Evolutionary conservation across 2,113 vertebrate genomes (phyloP).

Genomic region (Gymnogyps californianus): DNA sequence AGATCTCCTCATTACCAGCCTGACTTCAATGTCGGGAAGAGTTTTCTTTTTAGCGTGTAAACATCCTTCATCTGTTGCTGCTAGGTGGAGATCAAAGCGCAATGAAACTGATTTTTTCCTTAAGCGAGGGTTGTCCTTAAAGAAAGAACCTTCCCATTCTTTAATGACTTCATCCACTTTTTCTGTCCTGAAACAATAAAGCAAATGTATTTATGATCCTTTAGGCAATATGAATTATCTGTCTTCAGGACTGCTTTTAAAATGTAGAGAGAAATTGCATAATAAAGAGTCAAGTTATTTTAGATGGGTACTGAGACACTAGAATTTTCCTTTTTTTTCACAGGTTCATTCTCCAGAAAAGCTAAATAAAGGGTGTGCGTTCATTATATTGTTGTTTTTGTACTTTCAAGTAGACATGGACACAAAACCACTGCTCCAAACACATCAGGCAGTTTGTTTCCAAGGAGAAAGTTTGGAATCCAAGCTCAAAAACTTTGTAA

Average conservation of each 20-base stretch:
- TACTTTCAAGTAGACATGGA: not conserved
- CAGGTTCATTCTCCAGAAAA: not conserved
- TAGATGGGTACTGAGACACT: not conserved
- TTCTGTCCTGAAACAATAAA: constrained; percentile 85
- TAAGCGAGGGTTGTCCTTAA: constrained; percentile 94
- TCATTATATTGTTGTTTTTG: not conserved
- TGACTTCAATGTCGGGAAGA: constrained; percentile 90
- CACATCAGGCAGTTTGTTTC: constrained; percentile 3
- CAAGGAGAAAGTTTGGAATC: constrained; percentile 27
- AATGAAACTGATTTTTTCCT: constrained; percentile 95
- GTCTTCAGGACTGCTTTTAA: not conserved
- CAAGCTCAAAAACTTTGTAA: not conserved
- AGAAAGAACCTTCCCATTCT: constrained; percentile 98
- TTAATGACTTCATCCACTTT: constrained; percentile 95
- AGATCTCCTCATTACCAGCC: constrained; percentile 92
- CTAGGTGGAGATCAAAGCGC: constrained; percentile 94
- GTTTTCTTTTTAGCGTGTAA: constrained; percentile 79
- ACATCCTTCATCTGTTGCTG: constrained; percentile 84
- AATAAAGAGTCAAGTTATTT: not conserved
- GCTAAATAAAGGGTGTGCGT: not conserved
- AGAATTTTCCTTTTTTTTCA: not conserved
- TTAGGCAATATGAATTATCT: not conserved
- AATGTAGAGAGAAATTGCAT: not conserved
- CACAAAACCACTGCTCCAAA: not conserved
- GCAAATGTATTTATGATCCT: not conserved